Percentiles rank a stretch among this genome's conserved stretches.
phyloP scores from a whole-genome alignment of 2,113 vertebrate species.

The Hyperopisus bebe region DNA sequence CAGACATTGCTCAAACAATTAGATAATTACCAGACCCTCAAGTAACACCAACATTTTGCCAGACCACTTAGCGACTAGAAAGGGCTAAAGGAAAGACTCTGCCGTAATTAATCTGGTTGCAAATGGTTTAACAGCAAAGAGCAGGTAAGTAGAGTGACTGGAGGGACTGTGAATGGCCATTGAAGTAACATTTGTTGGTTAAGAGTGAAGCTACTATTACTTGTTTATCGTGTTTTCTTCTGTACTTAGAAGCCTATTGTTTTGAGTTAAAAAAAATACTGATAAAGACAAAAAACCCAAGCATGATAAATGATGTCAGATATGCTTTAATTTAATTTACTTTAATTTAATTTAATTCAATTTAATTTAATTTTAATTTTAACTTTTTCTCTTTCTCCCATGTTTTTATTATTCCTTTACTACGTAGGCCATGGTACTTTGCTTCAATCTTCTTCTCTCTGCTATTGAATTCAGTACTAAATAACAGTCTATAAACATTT shows the following conservation, averaged over 20 bases:
- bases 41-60: slow-evolving; percentile 50
- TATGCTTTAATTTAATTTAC: not conserved
- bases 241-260: not conserved
- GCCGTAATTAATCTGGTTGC: slow-evolving; percentile 34
- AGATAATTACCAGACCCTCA: slow-evolving; percentile 65
- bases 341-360: not conserved
- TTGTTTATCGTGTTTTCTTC: not conserved
- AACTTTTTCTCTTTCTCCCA: not conserved
- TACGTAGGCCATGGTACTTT: not conserved
- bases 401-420: not conserved
- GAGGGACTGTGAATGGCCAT: slow-evolving; percentile 26
- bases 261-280: not conserved
- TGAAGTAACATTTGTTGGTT: slow-evolving; percentile 13
- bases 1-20: slow-evolving; percentile 65
- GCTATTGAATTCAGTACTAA: not conserved
- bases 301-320: not conserved
- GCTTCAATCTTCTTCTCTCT: not conserved
- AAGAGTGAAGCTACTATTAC: not conserved
- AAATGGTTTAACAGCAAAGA: slow-evolving; percentile 31
- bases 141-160: slow-evolving; percentile 22
- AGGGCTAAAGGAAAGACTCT: slow-evolving; percentile 28
- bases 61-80: slow-evolving; percentile 28
- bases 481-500: not conserved
- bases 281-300: not conserved
- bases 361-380: not conserved